Percentiles rank a stretch among this genome's conserved stretches.
phyloP scores from a whole-genome alignment of 1,140 invertebrate genomes.

The Eriosoma lanigerum region DNA sequence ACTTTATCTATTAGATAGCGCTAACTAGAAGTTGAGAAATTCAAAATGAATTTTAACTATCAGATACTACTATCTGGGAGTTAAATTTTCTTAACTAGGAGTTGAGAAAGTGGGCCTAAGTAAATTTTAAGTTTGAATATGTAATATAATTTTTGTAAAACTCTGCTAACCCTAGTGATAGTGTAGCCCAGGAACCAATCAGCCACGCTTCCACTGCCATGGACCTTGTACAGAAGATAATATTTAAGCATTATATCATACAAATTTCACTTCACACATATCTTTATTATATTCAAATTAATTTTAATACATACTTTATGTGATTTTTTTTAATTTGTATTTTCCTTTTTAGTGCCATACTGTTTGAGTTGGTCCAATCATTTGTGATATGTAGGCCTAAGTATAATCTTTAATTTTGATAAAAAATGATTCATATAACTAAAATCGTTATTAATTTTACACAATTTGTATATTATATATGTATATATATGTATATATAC shows the following conservation, averaged over 20 bases:
- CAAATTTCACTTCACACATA: conserved; percentile 30
- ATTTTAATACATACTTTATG: neutral
- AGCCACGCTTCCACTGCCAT: conserved; percentile 48
- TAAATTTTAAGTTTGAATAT: neutral
- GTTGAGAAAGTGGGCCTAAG: no score
- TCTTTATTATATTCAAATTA: conserved; percentile 27
- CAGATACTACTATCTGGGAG: no score
- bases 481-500: no score
- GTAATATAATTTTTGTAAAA: neutral
- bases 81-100: no score
- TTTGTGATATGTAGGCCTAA: conserved; percentile 48
- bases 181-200: conserved; percentile 24
- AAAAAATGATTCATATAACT: neutral
- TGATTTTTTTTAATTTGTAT: neutral
- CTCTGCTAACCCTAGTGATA: neutral
- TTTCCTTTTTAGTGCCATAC: conserved; percentile 41
- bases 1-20: no score
- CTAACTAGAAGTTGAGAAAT: no score
- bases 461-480: no score
- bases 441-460: no score
- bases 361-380: conserved; percentile 40
- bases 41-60: no score
- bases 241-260: neutral
- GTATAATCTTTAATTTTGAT: conserved; percentile 5
- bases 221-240: conserved; percentile 34